Evolutionary conservation across 2,888 invertebrate genomes (phyloP).

Genomic region (Papilio gigon): DNA sequence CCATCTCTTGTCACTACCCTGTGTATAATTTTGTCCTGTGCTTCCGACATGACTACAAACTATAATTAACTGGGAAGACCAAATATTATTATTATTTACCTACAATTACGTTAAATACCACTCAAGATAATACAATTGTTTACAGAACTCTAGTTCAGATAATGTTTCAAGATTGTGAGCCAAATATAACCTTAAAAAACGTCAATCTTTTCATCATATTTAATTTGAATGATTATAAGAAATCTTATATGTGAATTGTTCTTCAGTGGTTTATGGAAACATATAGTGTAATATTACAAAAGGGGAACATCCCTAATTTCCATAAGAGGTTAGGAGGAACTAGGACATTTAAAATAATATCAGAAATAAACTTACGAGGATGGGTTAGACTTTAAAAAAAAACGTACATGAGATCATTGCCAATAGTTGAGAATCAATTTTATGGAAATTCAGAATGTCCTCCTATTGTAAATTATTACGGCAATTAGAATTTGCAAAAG

Average conservation of each 20-base stretch:
- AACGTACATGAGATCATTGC: too few species aligned
- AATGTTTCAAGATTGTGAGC: not conserved
- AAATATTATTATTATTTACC: not conserved
- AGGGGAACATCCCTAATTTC: too few species aligned
- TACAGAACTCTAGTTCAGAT: constrained; percentile 1
- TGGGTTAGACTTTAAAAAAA: too few species aligned
- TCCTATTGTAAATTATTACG: too few species aligned
- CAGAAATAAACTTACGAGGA: too few species aligned
- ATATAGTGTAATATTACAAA: too few species aligned
- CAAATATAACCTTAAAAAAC: not conserved
- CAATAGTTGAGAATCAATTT: too few species aligned
- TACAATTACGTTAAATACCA: not conserved
- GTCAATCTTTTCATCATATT: not conserved
- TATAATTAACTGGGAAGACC: not conserved
- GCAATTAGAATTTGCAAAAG: not conserved
- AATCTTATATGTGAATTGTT: not conserved
- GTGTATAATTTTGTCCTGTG: constrained; percentile 44
- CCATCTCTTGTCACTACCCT: constrained; percentile 60
- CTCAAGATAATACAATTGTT: constrained; percentile 2
- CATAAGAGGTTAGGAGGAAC: too few species aligned
- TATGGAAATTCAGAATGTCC: too few species aligned
- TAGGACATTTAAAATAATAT: too few species aligned
- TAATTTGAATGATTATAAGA: not conserved
- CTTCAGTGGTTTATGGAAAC: not conserved
- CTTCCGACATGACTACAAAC: constrained; percentile 13